phyloP scores from a whole-genome alignment of 2,888 invertebrate species.

The Drosophila neoperkinsi region DNA sequence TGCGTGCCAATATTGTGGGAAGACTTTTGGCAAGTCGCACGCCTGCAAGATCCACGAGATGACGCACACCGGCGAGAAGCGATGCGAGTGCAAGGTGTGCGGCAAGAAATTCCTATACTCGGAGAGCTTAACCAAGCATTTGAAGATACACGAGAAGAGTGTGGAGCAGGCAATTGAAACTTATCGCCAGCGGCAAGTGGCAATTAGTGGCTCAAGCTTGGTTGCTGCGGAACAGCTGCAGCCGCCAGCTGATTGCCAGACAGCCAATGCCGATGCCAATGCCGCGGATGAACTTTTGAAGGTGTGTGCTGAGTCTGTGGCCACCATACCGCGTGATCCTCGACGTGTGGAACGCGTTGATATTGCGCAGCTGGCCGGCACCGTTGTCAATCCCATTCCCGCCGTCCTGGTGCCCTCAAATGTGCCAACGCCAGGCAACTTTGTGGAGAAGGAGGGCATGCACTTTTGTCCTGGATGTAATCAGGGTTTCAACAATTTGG shows the following conservation, averaged over 20 bases:
- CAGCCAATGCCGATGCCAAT: constrained; percentile 41
- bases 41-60: constrained; percentile 83
- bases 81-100: constrained; percentile 82
- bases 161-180: constrained; percentile 81
- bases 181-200: constrained; percentile 77
- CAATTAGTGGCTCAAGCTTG: constrained; percentile 32
- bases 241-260: constrained; percentile 5
- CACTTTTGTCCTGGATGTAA: constrained; percentile 81
- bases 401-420: constrained; percentile 65
- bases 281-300: constrained; percentile 77
- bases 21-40: constrained; percentile 82
- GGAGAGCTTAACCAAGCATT: constrained; percentile 81
- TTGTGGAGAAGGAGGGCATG: constrained; percentile 81
- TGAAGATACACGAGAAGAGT: constrained; percentile 82
- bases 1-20: constrained; percentile 82
- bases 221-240: constrained; percentile 11
- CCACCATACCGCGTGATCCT: constrained; percentile 80
- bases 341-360: constrained; percentile 82
- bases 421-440: constrained; percentile 64
- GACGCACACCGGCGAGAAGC: constrained; percentile 83
- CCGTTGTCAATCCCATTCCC: constrained; percentile 80
- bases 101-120: constrained; percentile 82
- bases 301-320: constrained; percentile 81
- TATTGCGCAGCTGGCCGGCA: constrained; percentile 79
- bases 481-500: constrained; percentile 82